Base-by-base conservation (phyloP, 2,797 vertebrate species). In the Aselliscus stoliczkanus region DNA sequence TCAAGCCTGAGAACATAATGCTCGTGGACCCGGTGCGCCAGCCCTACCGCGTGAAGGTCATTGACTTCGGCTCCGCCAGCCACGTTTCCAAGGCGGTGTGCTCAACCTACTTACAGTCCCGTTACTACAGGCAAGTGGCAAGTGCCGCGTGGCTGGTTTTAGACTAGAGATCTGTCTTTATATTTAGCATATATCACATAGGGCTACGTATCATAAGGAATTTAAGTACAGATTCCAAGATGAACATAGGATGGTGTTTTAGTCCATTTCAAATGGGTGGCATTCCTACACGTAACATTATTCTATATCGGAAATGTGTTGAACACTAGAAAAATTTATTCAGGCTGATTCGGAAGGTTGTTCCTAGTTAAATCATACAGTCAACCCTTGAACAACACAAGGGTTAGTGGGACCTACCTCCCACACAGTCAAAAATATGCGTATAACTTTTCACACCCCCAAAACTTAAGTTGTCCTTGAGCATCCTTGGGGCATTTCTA, bases 1-100 rank as follows among this genome's bases (percentile, higher is more conserved):
- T 99, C 94, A 99, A 99, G 97, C 99, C 99, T 0, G 99, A 99
- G 94, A 99, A 99, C 98, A 99, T 99, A 95, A 99, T 99, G 99
- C 97, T 99, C 97, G 99, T 99, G 73, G 99, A 99, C 97, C 99
- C 99, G 18, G 97, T 99, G 37, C 99, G 99, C 94, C 99, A 99
- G 96, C 99, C 99, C 56, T 99, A 99, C 98, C 97, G 99, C 13
- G 99, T 99, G 90, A 99, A 99, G 95, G 99, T 99, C 97, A 99
- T 99, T 20, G 99, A 99, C 96, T 99, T 99, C 1, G 99, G 99
- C 97, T 99, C 99, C 5, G 99, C 99, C 90, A 99, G 99, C 97
- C 99, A 99, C 0, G 99, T 99, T 67, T 99, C 99, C 90, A 99
- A 99, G 98, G 99, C 99, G 0, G 99, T 99, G 86, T 99, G 99